phyloP scores from a whole-genome alignment of 2,888 invertebrate genomes.

The Dryococelus australis region DNA sequence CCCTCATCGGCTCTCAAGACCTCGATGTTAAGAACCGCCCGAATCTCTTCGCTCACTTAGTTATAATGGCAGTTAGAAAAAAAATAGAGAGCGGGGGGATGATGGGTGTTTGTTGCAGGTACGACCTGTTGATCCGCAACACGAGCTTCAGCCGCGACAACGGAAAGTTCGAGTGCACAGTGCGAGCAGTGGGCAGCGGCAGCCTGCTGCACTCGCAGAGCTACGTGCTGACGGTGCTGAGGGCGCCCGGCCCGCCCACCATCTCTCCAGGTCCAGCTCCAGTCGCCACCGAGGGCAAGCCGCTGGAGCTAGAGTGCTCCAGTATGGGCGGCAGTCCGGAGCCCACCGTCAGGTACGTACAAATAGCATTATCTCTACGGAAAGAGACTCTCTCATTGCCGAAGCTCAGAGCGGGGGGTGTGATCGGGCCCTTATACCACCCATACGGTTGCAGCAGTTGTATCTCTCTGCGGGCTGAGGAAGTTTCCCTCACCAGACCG shows the following conservation, averaged over 20 bases:
- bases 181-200: conserved; percentile 84
- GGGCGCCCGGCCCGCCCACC: conserved; percentile 81
- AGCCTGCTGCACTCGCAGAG: conserved; percentile 84
- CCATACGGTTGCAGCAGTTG: no score
- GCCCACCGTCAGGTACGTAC: conserved; percentile 75
- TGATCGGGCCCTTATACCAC: no score
- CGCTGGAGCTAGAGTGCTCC: conserved; percentile 79
- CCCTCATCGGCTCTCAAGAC: no score
- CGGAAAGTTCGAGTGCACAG: conserved; percentile 90
- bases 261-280: conserved; percentile 79
- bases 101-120: conserved; percentile 62
- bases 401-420: no score
- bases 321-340: conserved; percentile 91
- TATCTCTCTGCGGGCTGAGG: no score
- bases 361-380: not conserved
- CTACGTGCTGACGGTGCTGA: conserved; percentile 84
- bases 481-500: no score
- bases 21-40: no score
- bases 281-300: conserved; percentile 81
- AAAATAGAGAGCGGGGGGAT: no score
- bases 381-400: no score
- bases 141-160: conserved; percentile 91
- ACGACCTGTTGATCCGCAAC: conserved; percentile 88
- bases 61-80: no score
- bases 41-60: no score